Percentiles rank a stretch among this genome's conserved stretches.
Evolutionary conservation across 2,797 vertebrate genomes (phyloP).

Genomic region (Phrynocephalus vlangalii): DNA sequence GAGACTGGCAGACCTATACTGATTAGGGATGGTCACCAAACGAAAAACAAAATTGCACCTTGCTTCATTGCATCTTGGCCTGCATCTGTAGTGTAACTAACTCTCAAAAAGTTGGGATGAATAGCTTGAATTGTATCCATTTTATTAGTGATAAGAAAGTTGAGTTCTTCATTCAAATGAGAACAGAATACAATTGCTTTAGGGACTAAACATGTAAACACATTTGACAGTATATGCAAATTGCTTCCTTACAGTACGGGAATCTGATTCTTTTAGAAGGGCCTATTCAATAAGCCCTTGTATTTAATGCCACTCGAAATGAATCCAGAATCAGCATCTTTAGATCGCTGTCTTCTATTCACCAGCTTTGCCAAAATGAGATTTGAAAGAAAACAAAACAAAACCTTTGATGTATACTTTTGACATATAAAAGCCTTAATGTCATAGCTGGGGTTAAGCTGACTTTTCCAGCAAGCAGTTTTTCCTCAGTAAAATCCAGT

Average conservation of each 20-base stretch:
- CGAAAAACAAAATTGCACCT: not conserved
- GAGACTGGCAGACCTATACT: not conserved
- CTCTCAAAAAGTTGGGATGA: not conserved
- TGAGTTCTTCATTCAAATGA: not conserved
- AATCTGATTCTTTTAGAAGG: not conserved
- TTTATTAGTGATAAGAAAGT: slow-evolving; percentile 1
- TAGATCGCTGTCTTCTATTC: not conserved
- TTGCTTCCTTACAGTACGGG: not conserved
- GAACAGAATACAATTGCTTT: slow-evolving; percentile 9
- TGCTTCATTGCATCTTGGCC: not conserved
- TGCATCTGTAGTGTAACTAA: not conserved
- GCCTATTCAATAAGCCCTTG: not conserved
- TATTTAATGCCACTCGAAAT: not conserved
- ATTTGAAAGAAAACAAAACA: too few relatives aligned
- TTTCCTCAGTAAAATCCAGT: not conserved
- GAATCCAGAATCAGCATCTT: not conserved
- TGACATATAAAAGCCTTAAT: not conserved
- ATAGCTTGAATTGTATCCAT: not conserved
- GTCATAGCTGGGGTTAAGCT: not conserved
- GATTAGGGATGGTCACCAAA: too few relatives aligned
- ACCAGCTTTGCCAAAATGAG: not conserved
- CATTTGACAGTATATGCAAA: slow-evolving; percentile 24
- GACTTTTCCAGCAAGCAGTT: not conserved
- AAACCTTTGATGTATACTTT: not conserved
- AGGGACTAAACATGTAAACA: slow-evolving; percentile 14